Evolutionary conservation across 2,797 vertebrate species (phyloP), one percentile per base, ranked within the genome.

Genomic region (Dicrostonyx torquatus): DNA sequence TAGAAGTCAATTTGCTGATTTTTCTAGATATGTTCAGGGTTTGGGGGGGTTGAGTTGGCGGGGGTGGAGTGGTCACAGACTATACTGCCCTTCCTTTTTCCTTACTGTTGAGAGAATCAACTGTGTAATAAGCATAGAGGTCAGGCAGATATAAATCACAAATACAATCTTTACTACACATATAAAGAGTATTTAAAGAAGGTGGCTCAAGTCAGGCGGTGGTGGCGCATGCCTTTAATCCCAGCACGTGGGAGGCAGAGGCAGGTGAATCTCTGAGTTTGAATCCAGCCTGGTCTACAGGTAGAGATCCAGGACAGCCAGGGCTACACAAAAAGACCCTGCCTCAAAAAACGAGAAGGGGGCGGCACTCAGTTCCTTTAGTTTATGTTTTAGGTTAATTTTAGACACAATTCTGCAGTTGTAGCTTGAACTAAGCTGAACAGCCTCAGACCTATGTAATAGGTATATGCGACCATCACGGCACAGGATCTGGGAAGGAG

Each of bases 161-260:
- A 86, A 66, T 34, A 45, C 17, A 64, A 37, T 58, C 75, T 77
- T 86, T 62, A 31, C 68, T 86, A 55, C 2, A 82, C 58, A 70
- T 17, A 48, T 53, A 60, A 82, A 79, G 83, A 34, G 53, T 85
- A 43, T 70, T 70, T 78, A 68, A 68, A 92, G 93, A 93, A 60
- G 31, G 22, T 45, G 1, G 24, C 8, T 20, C 60, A 84, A 66
- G 29, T 14, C 17, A 66, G 10, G 40, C 6, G 1, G 29, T 34
- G 29, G 29, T 34, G 18, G 31, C 11, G 4, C 14, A n/a, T 0
- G 17, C 10, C 6, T 66, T 66, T 84, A 45, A 48, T 84, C 43
- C 60, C 45, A 84, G 17, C 18, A 24, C 14, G 22, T 48, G 26
- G 14, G 43, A 48, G 15, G 26, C 73, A 31, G 43, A 76, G 14